Conservation (phyloP, 2,888 invertebrate species). For the Dicyrtoma fusca region DNA sequence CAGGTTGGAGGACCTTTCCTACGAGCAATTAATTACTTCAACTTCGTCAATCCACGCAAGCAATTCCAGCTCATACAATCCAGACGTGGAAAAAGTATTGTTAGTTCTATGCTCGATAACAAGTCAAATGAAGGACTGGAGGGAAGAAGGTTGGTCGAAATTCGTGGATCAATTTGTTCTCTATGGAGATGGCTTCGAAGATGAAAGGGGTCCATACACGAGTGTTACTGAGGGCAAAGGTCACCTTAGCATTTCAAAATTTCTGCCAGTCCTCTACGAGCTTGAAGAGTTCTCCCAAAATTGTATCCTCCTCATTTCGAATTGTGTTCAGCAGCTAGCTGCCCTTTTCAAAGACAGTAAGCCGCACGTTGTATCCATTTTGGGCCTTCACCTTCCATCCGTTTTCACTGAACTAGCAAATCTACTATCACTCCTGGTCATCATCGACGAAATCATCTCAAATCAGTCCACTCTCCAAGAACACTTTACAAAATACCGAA, state of each 20-base stretch:
- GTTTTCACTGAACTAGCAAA: conserved; percentile 60
- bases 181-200: conserved; percentile 50
- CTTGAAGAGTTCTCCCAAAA: conserved; percentile 72
- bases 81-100: conserved; percentile 50
- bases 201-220: neutral
- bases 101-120: conserved; percentile 50
- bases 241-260: conserved; percentile 62
- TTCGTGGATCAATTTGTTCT: conserved; percentile 46
- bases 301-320: conserved; percentile 72
- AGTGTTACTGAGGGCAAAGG: conserved; percentile 60
- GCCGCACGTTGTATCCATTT: conserved; percentile 58
- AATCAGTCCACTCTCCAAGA: conserved; percentile 65
- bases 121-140: conserved; percentile 45
- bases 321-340: conserved; percentile 75
- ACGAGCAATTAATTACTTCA: conserved; percentile 45
- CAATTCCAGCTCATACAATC: conserved; percentile 39
- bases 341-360: conserved; percentile 66
- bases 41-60: neutral
- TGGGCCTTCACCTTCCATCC: conserved; percentile 50
- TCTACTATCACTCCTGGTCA: conserved; percentile 63
- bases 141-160: conserved; percentile 38
- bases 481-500: conserved; percentile 78
- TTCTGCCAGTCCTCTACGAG: conserved; percentile 63
- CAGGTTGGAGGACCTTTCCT: conserved; percentile 39
- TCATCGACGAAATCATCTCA: conserved; percentile 70